Evolutionary conservation across 2,797 vertebrate genomes (phyloP).

Genomic region (Malacoctenus gilli): DNA sequence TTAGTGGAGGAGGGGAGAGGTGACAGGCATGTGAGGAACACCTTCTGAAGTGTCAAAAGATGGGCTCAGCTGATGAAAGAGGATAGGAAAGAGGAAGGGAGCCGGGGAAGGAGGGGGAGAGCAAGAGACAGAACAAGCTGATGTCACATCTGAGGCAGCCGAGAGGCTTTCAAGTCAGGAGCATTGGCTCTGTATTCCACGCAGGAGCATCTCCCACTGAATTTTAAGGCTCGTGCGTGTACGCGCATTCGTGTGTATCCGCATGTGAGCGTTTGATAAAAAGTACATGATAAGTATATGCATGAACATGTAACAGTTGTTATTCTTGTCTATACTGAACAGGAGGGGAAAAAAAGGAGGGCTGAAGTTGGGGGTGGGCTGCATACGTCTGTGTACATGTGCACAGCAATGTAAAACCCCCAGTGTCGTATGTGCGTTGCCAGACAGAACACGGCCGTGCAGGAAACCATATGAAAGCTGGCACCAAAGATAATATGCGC

Average conservation of each 20-base stretch:
- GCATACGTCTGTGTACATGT: neutral
- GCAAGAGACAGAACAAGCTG: constrained; percentile 73
- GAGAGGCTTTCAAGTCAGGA: constrained; percentile 75
- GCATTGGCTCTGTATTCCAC: constrained; percentile 68
- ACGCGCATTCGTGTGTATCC: constrained; percentile 14
- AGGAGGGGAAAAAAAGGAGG: neutral
- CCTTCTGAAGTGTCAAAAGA: constrained; percentile 84
- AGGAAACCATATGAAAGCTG: constrained; percentile 35
- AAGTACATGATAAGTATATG: constrained; percentile 49
- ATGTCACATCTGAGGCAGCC: constrained; percentile 79
- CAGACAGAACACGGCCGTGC: neutral
- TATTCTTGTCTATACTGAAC: constrained; percentile 27
- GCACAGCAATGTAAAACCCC: too few relatives aligned
- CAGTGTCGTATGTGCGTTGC: neutral
- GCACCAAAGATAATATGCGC: constrained; percentile 54
- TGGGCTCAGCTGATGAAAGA: constrained; percentile 80
- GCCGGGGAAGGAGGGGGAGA: constrained; percentile 48
- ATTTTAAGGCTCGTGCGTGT: constrained; percentile 51
- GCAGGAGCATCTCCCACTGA: constrained; percentile 60
- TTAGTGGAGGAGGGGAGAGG: constrained; percentile 74
- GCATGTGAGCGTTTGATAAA: constrained; percentile 31
- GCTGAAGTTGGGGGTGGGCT: constrained; percentile 10
- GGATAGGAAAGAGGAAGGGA: constrained; percentile 71
- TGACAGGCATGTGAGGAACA: constrained; percentile 81
- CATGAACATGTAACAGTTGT: constrained; percentile 53